These are phyloP conservation scores for Temnothorax unifasciatus DNA, from an alignment of 2,888 invertebrate genomes.

Conservation along the genomic window DNA sequence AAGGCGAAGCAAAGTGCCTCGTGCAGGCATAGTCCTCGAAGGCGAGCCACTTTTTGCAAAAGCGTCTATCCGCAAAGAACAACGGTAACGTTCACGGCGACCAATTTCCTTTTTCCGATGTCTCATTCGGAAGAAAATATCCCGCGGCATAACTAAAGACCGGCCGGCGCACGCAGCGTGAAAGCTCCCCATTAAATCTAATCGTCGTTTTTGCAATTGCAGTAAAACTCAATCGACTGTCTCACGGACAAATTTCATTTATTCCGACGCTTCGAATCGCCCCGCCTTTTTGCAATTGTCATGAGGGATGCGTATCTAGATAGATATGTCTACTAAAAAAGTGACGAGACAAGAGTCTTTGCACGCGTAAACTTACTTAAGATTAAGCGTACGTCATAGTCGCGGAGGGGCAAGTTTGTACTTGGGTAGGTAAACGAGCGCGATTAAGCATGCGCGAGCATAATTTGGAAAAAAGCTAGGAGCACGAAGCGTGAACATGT, in stretches of 20 bases:
- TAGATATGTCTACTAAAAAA: not conserved
- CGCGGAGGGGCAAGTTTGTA: conserved; percentile 24
- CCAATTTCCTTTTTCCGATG: conserved; percentile 57
- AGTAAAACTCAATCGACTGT: conserved; percentile 7
- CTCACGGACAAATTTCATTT: conserved; percentile 5
- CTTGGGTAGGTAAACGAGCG: conserved; percentile 36
- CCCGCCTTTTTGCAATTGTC: not conserved
- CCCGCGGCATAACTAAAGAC: conserved; percentile 26
- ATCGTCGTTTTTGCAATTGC: conserved; percentile 19
- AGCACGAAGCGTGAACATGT: conserved; percentile 76
- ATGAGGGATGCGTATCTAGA: not conserved
- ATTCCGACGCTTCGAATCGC: not conserved
- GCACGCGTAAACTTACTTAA: not conserved
- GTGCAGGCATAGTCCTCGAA: conserved; percentile 35
- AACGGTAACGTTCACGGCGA: conserved; percentile 41
- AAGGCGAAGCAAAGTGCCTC: conserved; percentile 47
- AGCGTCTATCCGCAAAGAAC: conserved; percentile 48
- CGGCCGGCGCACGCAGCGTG: not conserved
- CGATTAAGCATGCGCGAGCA: conserved; percentile 70
- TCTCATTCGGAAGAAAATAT: conserved; percentile 29
- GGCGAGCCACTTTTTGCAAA: conserved; percentile 47
- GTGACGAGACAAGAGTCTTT: conserved; percentile 5
- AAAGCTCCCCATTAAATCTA: conserved; percentile 40
- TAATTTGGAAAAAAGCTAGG: conserved; percentile 71
- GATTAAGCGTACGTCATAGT: conserved; percentile 12